Conservation (phyloP, 2,888 invertebrate genomes). For the Chironomus tentans region DNA sequence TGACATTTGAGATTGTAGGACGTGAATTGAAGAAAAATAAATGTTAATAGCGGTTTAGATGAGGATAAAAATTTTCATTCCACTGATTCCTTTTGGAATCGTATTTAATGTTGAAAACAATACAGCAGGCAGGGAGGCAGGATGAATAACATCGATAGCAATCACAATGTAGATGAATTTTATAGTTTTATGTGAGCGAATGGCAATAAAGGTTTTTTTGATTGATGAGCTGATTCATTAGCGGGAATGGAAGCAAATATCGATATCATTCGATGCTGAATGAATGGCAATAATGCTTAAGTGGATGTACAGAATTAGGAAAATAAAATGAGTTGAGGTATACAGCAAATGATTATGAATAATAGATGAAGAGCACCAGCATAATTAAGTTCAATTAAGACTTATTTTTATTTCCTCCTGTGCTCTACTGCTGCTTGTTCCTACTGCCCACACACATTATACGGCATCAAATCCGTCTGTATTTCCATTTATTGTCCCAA, state of each 20-base stretch:
- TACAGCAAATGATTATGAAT: neutral
- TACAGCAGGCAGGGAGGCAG: too few species aligned
- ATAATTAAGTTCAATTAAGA: slow-evolving; percentile 6
- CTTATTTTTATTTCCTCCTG: neutral
- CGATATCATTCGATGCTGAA: neutral
- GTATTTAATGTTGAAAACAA: too few species aligned
- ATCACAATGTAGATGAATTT: neutral
- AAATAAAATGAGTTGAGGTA: neutral
- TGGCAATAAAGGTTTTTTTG: neutral
- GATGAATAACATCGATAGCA: neutral
- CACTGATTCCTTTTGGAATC: too few species aligned
- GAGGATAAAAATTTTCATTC: too few species aligned
- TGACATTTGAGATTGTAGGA: too few species aligned
- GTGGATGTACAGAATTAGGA: neutral
- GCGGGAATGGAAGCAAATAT: neutral
- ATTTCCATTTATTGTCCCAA: neutral
- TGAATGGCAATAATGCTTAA: neutral
- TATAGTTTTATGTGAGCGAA: neutral
- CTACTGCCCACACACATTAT: too few species aligned
- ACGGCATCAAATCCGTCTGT: neutral
- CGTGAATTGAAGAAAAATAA: too few species aligned
- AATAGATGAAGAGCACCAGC: neutral
- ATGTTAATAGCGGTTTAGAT: too few species aligned
- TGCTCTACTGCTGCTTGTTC: neutral
- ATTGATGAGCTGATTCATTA: neutral